These are phyloP conservation scores for Acrossocheilus wenchowensis DNA, from an alignment of 2,797 vertebrate species.

Conservation along the genomic window DNA sequence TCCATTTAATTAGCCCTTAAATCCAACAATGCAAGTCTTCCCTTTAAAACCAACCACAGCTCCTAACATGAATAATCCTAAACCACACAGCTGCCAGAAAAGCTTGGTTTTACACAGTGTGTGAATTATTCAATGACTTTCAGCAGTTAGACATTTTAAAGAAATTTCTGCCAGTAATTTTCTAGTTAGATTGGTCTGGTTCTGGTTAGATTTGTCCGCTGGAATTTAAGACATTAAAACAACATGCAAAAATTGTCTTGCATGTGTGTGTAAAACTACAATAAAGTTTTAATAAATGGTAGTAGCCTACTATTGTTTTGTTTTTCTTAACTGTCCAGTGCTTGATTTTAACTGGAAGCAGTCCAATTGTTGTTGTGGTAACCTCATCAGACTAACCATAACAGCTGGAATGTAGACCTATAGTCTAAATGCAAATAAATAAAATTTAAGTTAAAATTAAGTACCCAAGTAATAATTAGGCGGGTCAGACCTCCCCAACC, in stretches of 20 bases:
- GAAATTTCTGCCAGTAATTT: background rate
- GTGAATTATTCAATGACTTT: conserved; percentile 9
- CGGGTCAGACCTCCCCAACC: too few relatives aligned
- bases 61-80: background rate
- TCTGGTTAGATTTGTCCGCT: background rate
- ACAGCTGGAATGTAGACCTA: background rate
- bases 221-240: background rate
- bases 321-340: background rate
- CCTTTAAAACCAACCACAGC: conserved; percentile 12
- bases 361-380: background rate
- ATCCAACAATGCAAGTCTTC: background rate
- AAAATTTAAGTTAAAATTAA: background rate
- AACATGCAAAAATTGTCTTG: too few relatives aligned
- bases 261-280: background rate
- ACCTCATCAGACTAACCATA: background rate
- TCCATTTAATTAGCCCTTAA: conserved; percentile 40
- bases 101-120: background rate
- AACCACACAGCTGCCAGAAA: conserved; percentile 1
- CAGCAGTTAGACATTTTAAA: background rate
- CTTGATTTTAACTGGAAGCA: background rate
- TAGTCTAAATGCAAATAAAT: background rate
- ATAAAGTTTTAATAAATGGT: background rate
- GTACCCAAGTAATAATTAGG: background rate
- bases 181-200: background rate
- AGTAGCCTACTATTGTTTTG: background rate